Conservation (phyloP, 2,797 vertebrate genomes). For the Danionella dracula region DNA sequence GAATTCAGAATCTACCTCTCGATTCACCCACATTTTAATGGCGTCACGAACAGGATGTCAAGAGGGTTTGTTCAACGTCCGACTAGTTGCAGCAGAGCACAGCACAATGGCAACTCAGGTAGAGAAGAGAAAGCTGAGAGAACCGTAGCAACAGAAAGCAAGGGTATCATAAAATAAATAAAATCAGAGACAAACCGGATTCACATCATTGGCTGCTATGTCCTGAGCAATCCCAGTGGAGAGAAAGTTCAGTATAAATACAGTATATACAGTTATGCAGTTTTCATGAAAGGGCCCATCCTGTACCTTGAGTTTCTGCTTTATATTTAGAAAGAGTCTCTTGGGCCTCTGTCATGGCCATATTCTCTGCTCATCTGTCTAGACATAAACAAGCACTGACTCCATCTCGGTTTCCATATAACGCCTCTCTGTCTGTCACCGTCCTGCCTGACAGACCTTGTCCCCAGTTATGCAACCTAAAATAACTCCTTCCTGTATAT, state of each 20-base stretch:
- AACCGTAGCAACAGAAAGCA: too few relatives aligned
- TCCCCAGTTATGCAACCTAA: slow-evolving; percentile 51
- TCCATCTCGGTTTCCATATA: slow-evolving; percentile 14
- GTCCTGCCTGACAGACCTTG: slow-evolving; percentile 55
- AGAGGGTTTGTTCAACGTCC: too few relatives aligned
- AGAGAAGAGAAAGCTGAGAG: too few relatives aligned
- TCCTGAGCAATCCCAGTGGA: slow-evolving; percentile 95
- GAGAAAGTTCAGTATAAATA: slow-evolving; percentile 88
- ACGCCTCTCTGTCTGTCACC: slow-evolving; percentile 49
- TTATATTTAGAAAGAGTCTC: slow-evolving; percentile 2
- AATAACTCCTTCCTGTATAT: slow-evolving; percentile 41
- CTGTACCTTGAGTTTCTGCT: slow-evolving; percentile 9
- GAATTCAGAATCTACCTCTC: too few relatives aligned
- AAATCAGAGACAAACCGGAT: slow-evolving; percentile 94
- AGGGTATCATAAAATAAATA: slow-evolving; percentile 97
- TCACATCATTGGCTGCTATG: slow-evolving; percentile 97
- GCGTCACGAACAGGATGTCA: too few relatives aligned
- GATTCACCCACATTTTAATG: too few relatives aligned
- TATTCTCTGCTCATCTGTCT: slow-evolving; percentile 11
- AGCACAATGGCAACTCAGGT: too few relatives aligned
- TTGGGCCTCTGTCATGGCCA: background rate
- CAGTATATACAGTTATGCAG: background rate
- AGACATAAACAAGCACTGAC: background rate
- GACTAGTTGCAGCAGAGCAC: too few relatives aligned
- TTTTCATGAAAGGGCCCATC: too few relatives aligned